Base-by-base conservation (phyloP, 2,888 invertebrate species). In the Linnaemya tessellans region DNA sequence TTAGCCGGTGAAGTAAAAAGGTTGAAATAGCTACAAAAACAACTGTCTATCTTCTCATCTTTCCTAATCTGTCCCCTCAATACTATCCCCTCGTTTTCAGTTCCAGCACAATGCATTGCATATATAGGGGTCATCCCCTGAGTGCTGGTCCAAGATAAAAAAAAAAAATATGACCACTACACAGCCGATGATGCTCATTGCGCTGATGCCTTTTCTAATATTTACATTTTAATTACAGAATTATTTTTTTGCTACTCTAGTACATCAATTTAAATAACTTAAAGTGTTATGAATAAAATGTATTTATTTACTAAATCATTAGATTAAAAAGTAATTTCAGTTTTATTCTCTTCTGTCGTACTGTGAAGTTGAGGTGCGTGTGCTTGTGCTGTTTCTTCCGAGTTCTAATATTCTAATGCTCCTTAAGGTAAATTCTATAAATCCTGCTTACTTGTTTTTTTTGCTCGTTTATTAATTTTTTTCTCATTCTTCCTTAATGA, bases 361-460 rank as follows among this genome's bases (percentile, higher is more conserved):
- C 41, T 74, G 11, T 49, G 25, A 62, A 22, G 38, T 71, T 71
- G 43, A 58, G 25, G 20, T 82, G 15, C n/a, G 30, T 49, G 71
- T 70, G n/a, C 9, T 58, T n/a, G 13, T 30, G 20, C 18, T 60
- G n/a, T 18, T 13, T 13, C 22, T 54, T n/a, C 60, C 18, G 7
- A 25, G 18, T 41, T 46, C 38, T 51, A 68, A 68, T 70, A 73
- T 67, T 30, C 54, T 79, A 68, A 54, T 79, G 54, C 64, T 46
- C 5, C 75, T 80, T 43, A 65, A 84, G 80, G 75, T 70, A 58
- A 75, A 77, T 80, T 80, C 46, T 71, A 80, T 80, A 84, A 84
- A 75, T 84, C 83, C 62, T 71, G 7, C 60, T 65, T 20, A 1
- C 7, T 20, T n/a, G n/a, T n/a, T n/a, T 64, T 65, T 54, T 64